These are phyloP conservation scores for Psettodes erumei DNA, from an alignment of 2,113 vertebrate species.

Conservation along the genomic window DNA sequence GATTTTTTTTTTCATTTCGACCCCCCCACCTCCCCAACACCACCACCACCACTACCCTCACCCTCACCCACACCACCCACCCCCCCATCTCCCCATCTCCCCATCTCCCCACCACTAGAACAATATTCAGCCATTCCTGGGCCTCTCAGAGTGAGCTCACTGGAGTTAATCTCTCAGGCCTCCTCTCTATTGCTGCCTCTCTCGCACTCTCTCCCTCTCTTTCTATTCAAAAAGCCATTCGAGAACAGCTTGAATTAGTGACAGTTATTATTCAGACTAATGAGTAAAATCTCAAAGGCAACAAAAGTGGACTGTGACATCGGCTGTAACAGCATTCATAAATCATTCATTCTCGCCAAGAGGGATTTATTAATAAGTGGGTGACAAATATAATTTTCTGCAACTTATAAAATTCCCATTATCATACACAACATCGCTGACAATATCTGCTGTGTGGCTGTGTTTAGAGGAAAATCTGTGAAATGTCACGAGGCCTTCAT, in stretches of 20 bases:
- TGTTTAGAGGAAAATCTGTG: constrained; percentile 59
- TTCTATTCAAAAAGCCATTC: constrained; percentile 83
- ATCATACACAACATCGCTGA: not conserved
- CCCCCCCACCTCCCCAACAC: constrained; percentile 16
- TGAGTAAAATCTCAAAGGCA: constrained; percentile 82
- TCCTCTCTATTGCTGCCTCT: constrained; percentile 74
- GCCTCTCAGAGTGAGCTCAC: constrained; percentile 84
- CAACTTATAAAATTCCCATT: constrained; percentile 36
- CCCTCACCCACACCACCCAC: constrained; percentile 14
- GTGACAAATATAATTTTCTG: constrained; percentile 50
- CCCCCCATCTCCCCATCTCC: constrained; percentile 41
- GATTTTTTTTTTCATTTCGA: constrained; percentile 63
- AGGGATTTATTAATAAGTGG: constrained; percentile 50
- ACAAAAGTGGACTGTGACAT: constrained; percentile 80
- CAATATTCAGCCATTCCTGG: constrained; percentile 85
- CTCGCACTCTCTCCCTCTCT: constrained; percentile 72
- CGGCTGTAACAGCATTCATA: constrained; percentile 74
- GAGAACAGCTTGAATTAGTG: constrained; percentile 84
- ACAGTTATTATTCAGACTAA: constrained; percentile 86
- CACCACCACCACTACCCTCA: not conserved
- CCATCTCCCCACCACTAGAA: constrained; percentile 78
- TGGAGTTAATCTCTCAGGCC: constrained; percentile 84
- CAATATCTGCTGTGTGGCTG: constrained; percentile 10
- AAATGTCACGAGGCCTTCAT: constrained; percentile 67
- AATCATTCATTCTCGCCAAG: constrained; percentile 69